A percentile compares a stretch with the other conserved stretches of the same genome.
Evolutionary conservation across 1,140 invertebrate species (phyloP).

Genomic region (Brachystomella parvula): DNA sequence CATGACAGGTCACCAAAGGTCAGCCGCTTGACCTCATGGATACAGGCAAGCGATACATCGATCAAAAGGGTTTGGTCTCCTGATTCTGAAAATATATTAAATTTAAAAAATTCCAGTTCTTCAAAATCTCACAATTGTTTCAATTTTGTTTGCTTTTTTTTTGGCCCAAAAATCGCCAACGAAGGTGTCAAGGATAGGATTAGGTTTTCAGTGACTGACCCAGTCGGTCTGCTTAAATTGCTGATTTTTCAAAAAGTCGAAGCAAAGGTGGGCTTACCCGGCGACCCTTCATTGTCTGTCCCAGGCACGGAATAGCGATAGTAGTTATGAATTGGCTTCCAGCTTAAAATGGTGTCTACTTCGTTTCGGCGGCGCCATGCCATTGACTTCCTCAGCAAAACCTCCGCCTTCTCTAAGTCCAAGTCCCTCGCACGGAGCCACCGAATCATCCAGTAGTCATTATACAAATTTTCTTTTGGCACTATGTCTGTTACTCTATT

Average conservation of each 20-base stretch:
- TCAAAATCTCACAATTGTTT: no score
- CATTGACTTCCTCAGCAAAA: slow-evolving; percentile 1
- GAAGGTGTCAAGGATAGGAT: no score
- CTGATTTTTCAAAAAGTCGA: background rate
- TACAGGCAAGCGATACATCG: no score
- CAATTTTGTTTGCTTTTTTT: no score
- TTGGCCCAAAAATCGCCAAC: no score
- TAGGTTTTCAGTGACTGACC: no score
- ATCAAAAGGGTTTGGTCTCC: no score
- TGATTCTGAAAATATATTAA: no score
- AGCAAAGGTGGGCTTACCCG: background rate
- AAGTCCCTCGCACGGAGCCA: slow-evolving; percentile 10
- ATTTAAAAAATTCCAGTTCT: no score
- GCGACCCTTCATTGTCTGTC: background rate
- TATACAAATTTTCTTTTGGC: background rate
- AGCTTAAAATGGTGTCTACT: background rate
- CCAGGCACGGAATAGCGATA: background rate
- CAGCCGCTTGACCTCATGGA: no score
- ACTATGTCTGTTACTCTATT: background rate
- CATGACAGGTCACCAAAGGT: no score
- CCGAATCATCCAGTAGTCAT: background rate
- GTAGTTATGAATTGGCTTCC: slow-evolving; percentile 1
- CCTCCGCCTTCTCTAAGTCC: slow-evolving; percentile 8
- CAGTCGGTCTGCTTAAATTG: no score
- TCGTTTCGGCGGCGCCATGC: background rate